Conservation (phyloP, 1,140 invertebrate species). For the Sycobia sp. region DNA sequence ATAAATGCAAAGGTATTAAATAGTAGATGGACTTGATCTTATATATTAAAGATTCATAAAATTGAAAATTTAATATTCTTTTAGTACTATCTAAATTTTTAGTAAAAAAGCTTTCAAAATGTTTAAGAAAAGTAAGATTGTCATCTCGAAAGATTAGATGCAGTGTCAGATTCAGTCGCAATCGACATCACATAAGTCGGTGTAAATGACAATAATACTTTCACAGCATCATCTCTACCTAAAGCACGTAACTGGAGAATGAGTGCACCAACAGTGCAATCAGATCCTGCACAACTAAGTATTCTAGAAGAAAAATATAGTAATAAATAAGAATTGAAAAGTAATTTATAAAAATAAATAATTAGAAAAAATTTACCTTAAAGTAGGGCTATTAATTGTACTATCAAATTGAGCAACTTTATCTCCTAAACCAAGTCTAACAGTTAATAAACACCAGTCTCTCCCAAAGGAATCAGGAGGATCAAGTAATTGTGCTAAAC, state of each 20-base stretch:
- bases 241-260: slow-evolving; percentile 54
- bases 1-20: slow-evolving; percentile 19
- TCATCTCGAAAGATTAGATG: slow-evolving; percentile 61
- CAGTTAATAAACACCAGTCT: slow-evolving; percentile 83
- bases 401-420: slow-evolving; percentile 57
- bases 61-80: not conserved
- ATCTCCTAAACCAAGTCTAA: slow-evolving; percentile 69
- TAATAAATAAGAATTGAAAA: not conserved
- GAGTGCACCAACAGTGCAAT: slow-evolving; percentile 53
- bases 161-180: slow-evolving; percentile 55
- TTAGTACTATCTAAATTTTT: slow-evolving; percentile 3
- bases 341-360: not conserved
- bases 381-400: slow-evolving; percentile 54
- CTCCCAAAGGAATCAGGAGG: slow-evolving; percentile 78
- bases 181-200: slow-evolving; percentile 52
- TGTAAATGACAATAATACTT: slow-evolving; percentile 54
- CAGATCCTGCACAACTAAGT: slow-evolving; percentile 49
- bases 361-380: slow-evolving; percentile 53
- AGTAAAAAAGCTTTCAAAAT: slow-evolving; percentile 20
- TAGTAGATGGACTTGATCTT: not conserved
- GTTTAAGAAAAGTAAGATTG: slow-evolving; percentile 46
- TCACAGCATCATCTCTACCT: slow-evolving; percentile 55
- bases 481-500: slow-evolving; percentile 72
- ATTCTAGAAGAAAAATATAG: slow-evolving; percentile 41
- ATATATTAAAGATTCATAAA: slow-evolving; percentile 11